Percentiles rank a stretch among this genome's conserved stretches.
Evolutionary conservation across 1,140 invertebrate species (phyloP).

Genomic region (Brachionus angularis): DNA sequence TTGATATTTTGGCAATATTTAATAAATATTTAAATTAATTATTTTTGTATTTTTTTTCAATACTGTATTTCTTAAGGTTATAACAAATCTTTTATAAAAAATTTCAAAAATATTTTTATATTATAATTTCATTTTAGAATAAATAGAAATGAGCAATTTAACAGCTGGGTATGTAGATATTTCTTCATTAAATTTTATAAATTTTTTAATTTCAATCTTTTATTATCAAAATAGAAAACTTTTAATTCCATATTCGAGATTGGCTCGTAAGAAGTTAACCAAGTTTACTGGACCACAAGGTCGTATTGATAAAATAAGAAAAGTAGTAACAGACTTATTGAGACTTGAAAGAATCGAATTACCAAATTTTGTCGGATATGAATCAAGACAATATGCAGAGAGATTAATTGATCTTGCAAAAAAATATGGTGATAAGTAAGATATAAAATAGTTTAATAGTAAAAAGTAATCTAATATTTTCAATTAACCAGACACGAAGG

Average conservation of each 20-base stretch:
- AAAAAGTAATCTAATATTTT: background rate
- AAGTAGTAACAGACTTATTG: slow-evolving; percentile 13
- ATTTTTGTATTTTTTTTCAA: too few relatives aligned
- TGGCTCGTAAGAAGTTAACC: slow-evolving; percentile 34
- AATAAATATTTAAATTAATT: too few relatives aligned
- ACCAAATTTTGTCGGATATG: slow-evolving; percentile 35
- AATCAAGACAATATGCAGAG: slow-evolving; percentile 44
- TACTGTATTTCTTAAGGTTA: too few relatives aligned
- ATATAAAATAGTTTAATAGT: background rate
- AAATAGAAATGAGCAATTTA: slow-evolving; percentile 40
- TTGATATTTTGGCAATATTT: too few relatives aligned
- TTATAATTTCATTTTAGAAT: too few relatives aligned
- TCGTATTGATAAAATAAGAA: slow-evolving; percentile 32
- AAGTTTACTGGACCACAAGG: slow-evolving; percentile 36
- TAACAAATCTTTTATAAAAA: too few relatives aligned
- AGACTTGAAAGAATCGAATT: slow-evolving; percentile 37
- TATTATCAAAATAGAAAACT: slow-evolving; percentile 2
- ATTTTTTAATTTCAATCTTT: background rate
- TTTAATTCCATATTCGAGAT: slow-evolving; percentile 31
- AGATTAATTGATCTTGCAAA: slow-evolving; percentile 43
- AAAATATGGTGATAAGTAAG: slow-evolving; percentile 44
- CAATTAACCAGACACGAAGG: slow-evolving; percentile 26
- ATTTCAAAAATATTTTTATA: too few relatives aligned
- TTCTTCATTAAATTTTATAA: background rate
- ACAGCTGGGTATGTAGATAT: slow-evolving; percentile 19